phyloP scores from a whole-genome alignment of 2,888 invertebrate genomes.

The Antheraea assamensis region DNA sequence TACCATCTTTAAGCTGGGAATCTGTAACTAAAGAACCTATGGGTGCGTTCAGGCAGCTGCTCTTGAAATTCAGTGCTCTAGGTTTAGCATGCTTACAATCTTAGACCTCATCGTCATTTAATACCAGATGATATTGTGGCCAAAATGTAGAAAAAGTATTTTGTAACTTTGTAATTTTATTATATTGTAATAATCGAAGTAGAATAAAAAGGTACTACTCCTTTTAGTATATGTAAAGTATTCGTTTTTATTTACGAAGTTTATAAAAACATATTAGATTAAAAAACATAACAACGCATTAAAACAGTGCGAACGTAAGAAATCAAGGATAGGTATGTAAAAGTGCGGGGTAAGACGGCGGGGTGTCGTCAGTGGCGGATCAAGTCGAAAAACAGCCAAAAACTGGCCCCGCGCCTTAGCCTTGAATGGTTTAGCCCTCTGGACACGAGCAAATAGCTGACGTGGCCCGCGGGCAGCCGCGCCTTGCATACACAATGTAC shows the following conservation, averaged over 20 bases:
- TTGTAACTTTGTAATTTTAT: no score
- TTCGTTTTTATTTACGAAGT: not conserved
- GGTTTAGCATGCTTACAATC: no score
- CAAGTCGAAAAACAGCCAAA: constrained; percentile 75
- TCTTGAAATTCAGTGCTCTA: no score
- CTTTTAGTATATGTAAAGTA: no score
- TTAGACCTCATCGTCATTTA: no score
- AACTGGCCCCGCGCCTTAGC: constrained; percentile 79
- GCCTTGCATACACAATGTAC: constrained; percentile 79
- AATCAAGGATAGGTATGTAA: constrained; percentile 21
- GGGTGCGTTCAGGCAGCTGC: no score
- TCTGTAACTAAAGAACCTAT: no score
- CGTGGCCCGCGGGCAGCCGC: constrained; percentile 77
- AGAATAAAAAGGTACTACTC: no score
- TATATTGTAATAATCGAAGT: no score
- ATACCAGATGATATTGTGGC: no score
- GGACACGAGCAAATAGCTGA: constrained; percentile 81
- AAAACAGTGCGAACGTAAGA: constrained; percentile 15
- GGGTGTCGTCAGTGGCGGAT: constrained; percentile 54
- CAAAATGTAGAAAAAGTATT: no score
- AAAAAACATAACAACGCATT: constrained; percentile 13
- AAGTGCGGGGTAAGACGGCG: constrained; percentile 29
- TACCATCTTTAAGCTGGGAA: no score
- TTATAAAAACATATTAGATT: not conserved
- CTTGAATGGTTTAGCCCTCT: constrained; percentile 82